A percentile compares a stretch with the other conserved stretches of the same genome.
Evolutionary conservation across 2,113 vertebrate genomes (phyloP).

Genomic region (Cromileptes altivelis): DNA sequence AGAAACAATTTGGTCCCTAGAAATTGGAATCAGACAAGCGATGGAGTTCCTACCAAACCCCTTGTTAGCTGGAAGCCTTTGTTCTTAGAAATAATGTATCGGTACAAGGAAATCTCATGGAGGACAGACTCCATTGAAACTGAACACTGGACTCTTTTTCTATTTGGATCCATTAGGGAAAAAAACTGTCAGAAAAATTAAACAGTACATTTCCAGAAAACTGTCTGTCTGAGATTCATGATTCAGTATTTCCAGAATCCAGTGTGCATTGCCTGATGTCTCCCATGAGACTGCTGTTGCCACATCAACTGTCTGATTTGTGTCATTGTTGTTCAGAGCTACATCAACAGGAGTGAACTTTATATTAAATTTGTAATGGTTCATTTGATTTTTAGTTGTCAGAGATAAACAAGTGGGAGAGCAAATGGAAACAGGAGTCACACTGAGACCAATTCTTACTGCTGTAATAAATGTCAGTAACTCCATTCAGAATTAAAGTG

Average conservation of each 20-base stretch:
- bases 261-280: neutral
- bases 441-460: neutral
- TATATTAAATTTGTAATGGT: neutral
- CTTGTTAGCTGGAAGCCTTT: slow-evolving; percentile 37
- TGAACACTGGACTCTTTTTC: neutral
- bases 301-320: neutral
- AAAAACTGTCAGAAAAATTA: neutral
- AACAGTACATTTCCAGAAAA: slow-evolving; percentile 18
- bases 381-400: neutral
- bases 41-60: slow-evolving; percentile 38
- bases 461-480: neutral
- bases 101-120: slow-evolving; percentile 2
- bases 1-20: slow-evolving; percentile 33
- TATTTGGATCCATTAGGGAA: neutral
- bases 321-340: neutral
- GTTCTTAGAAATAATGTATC: slow-evolving; percentile 37
- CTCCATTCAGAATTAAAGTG: too few relatives aligned
- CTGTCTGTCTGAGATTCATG: neutral
- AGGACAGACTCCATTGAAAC: slow-evolving; percentile 10
- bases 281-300: neutral
- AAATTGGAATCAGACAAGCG: slow-evolving; percentile 53
- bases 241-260: slow-evolving; percentile 5
- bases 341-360: neutral
- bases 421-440: neutral
- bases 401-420: neutral